Conservation (phyloP, 92 coral and sea anemone genomes). For the Nematostella vectensis region DNA sequence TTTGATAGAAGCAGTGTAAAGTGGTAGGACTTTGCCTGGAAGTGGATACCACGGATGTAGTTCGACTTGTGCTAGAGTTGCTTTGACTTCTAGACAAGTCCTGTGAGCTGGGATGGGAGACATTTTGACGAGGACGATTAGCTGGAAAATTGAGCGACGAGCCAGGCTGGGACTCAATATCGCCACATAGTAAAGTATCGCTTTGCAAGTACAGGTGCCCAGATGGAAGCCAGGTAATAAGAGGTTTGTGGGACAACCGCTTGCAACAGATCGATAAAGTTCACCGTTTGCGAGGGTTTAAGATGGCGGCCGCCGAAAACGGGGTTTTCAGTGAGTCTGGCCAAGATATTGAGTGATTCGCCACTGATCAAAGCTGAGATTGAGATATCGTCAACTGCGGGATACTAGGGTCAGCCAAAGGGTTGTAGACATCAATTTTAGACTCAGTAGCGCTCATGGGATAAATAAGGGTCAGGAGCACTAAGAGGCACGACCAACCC, state of each 20-base stretch:
- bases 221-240: slow-evolving; percentile 8
- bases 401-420: neutral
- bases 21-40: neutral
- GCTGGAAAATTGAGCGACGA: neutral
- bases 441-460: neutral
- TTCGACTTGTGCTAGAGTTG: neutral
- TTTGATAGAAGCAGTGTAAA: slow-evolving; percentile 22
- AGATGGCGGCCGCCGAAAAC: neutral
- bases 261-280: neutral
- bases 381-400: neutral
- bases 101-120: neutral
- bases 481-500: neutral
- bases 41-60: neutral
- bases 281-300: neutral
- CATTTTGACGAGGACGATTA: neutral
- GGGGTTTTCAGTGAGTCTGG: neutral
- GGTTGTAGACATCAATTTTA: neutral
- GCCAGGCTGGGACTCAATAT: slow-evolving; percentile 8
- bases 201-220: slow-evolving; percentile 8
- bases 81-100: neutral
- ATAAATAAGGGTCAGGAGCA: neutral
- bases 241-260: slow-evolving; percentile 1
- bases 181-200: slow-evolving; percentile 3
- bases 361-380: neutral
- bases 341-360: neutral